Evolutionary conservation across 2,888 invertebrate species (phyloP).

Genomic region (Polydesmus complanatus): DNA sequence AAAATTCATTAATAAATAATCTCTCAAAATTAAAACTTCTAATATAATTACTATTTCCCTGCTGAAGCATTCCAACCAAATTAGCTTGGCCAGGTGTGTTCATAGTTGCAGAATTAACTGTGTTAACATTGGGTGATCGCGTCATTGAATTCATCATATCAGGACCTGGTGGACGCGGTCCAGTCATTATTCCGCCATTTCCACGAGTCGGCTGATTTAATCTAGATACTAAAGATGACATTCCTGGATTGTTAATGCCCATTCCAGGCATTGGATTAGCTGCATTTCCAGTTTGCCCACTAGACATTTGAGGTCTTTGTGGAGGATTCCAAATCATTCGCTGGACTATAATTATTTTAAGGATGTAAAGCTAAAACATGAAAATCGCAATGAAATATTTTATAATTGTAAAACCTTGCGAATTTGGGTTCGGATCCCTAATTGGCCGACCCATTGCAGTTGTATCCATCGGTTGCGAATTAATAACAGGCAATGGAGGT

Average conservation of each 20-base stretch:
- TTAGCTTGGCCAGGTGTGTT: slow-evolving; percentile 1
- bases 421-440: slow-evolving; percentile 5
- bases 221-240: slow-evolving; percentile 4
- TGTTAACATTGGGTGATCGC: slow-evolving; percentile 6
- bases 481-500: slow-evolving; percentile 14
- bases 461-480: not conserved
- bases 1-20: not conserved
- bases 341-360: not conserved
- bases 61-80: slow-evolving; percentile 7
- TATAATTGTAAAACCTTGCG: too few species aligned
- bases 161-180: slow-evolving; percentile 1
- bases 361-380: too few species aligned
- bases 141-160: not conserved
- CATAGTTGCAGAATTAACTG: not conserved
- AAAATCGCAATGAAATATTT: too few species aligned
- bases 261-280: not conserved
- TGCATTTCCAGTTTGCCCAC: slow-evolving; percentile 1
- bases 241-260: not conserved
- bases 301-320: not conserved
- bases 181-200: slow-evolving; percentile 3
- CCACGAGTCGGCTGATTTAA: not conserved
- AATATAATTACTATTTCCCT: not conserved
- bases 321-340: slow-evolving; percentile 11
- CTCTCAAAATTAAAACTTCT: not conserved
- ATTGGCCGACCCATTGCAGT: slow-evolving; percentile 8